phyloP scores from a whole-genome alignment of 2,888 invertebrate species.

The Dicyrtomina minuta region DNA sequence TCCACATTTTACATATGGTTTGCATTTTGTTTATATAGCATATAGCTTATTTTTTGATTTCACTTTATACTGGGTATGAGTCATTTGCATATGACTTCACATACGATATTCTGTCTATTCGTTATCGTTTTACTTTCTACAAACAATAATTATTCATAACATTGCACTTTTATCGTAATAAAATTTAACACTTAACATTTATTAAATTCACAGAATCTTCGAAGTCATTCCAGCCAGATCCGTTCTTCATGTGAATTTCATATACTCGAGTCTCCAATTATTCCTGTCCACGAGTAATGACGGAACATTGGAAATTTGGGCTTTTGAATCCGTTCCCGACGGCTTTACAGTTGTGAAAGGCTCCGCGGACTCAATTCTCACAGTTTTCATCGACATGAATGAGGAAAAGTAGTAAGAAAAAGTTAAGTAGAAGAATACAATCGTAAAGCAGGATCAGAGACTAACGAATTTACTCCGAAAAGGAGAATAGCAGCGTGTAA shows the following conservation, averaged over 20 bases:
- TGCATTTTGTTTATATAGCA: too few species aligned
- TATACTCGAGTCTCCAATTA: constrained; percentile 57
- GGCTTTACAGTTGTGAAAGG: constrained; percentile 76
- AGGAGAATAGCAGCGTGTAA: constrained; percentile 76
- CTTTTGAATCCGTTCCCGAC: constrained; percentile 64
- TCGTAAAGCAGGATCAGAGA: constrained; percentile 76
- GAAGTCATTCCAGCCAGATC: constrained; percentile 33
- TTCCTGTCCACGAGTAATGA: constrained; percentile 83
- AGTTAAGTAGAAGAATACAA: constrained; percentile 66
- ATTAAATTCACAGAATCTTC: constrained; percentile 31
- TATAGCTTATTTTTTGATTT: too few species aligned
- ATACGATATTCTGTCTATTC: too few species aligned
- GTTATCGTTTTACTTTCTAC: too few species aligned
- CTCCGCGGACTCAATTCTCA: constrained; percentile 81
- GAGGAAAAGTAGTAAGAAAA: constrained; percentile 63
- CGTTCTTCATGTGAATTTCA: constrained; percentile 30
- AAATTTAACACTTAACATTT: too few species aligned
- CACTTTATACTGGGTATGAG: not conserved
- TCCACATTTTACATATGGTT: too few species aligned
- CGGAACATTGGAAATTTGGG: constrained; percentile 90
- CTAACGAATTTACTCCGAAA: constrained; percentile 76
- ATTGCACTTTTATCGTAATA: too few species aligned
- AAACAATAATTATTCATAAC: too few species aligned
- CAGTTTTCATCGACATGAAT: constrained; percentile 85
- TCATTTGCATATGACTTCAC: not conserved